phyloP scores from a whole-genome alignment of 2,888 invertebrate genomes.

The Hypolimnas misippus region DNA sequence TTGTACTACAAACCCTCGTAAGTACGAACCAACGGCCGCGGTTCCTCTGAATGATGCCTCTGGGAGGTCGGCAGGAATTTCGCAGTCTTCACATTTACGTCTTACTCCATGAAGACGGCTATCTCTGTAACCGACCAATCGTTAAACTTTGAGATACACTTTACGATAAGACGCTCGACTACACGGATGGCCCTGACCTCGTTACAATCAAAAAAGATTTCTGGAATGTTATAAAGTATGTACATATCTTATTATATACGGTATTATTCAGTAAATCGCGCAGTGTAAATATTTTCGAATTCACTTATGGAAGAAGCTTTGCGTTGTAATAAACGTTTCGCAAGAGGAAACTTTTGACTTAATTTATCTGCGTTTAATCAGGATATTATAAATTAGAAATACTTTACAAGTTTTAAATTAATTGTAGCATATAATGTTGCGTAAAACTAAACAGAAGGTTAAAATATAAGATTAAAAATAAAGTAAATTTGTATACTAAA shows the following conservation, averaged over 20 bases:
- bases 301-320: no score
- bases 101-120: slow-evolving; percentile 30
- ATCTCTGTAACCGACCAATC: slow-evolving; percentile 31
- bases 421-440: no score
- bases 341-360: no score
- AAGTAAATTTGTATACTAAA: neutral
- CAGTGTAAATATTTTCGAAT: no score
- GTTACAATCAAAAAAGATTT: slow-evolving; percentile 19
- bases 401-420: no score
- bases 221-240: slow-evolving; percentile 9
- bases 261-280: no score
- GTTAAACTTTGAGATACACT: slow-evolving; percentile 36
- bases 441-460: no score
- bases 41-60: slow-evolving; percentile 40
- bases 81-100: slow-evolving; percentile 34
- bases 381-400: no score
- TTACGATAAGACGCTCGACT: slow-evolving; percentile 31
- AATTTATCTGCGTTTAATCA: no score
- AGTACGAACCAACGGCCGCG: slow-evolving; percentile 27
- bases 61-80: slow-evolving; percentile 34
- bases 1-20: slow-evolving; percentile 16
- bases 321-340: no score
- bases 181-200: slow-evolving; percentile 24
- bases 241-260: neutral
- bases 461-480: neutral